Evolutionary conservation across 2,888 invertebrate genomes (phyloP).

Genomic region (Ophion ellenae): DNA sequence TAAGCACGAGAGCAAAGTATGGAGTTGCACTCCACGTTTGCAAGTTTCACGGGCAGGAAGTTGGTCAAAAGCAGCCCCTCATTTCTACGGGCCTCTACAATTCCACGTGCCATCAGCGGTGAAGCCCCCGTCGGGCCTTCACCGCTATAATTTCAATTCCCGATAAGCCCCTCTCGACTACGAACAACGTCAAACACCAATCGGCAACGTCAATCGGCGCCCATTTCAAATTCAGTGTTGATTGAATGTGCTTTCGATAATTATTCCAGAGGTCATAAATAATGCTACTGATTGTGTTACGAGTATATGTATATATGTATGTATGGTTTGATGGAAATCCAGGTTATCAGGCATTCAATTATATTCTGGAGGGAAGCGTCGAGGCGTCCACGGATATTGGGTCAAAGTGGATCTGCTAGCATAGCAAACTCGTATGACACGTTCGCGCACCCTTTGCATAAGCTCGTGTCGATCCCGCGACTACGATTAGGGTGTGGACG

Average conservation of each 20-base stretch:
- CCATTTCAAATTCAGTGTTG: conserved; percentile 63
- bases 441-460: too few relatives aligned
- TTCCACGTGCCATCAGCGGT: too few relatives aligned
- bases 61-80: conserved; percentile 44
- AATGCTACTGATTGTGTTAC: conserved; percentile 57
- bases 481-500: too few relatives aligned
- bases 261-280: conserved; percentile 56
- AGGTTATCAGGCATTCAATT: neutral
- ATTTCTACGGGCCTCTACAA: conserved; percentile 9
- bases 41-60: conserved; percentile 48
- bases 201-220: conserved; percentile 42
- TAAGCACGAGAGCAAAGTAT: conserved; percentile 38
- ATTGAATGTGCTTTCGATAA: conserved; percentile 55
- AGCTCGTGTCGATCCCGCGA: too few relatives aligned
- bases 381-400: too few relatives aligned
- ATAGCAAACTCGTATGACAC: too few relatives aligned
- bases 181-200: conserved; percentile 30
- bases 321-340: neutral
- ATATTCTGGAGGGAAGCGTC: too few relatives aligned
- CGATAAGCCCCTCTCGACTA: conserved; percentile 48
- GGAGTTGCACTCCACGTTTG: conserved; percentile 31
- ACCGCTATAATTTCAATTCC: conserved; percentile 48
- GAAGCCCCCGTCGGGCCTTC: neutral
- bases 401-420: too few relatives aligned
- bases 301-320: neutral